phyloP scores from a whole-genome alignment of 1,140 invertebrate genomes.

The Drosophila pseudoobscura region DNA sequence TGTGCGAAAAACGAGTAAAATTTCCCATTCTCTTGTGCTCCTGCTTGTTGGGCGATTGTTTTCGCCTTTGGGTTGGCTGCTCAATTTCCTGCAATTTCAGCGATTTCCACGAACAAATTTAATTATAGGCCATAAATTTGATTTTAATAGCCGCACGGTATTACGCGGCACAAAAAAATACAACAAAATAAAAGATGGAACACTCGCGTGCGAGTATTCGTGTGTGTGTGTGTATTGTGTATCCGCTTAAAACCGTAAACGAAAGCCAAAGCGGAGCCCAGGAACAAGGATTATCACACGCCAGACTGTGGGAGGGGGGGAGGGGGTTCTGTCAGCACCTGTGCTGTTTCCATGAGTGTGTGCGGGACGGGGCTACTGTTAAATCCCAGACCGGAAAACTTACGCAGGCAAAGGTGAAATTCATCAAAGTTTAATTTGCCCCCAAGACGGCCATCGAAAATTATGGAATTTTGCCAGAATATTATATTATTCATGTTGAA shows the following conservation, averaged over 20 bases:
- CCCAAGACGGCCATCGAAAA: conserved; percentile 2
- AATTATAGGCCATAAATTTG: conserved; percentile 78
- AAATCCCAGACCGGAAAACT: conserved; percentile 1
- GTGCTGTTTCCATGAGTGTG: conserved; percentile 10
- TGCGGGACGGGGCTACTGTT: background rate
- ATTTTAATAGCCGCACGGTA: conserved; percentile 57
- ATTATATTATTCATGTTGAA: background rate
- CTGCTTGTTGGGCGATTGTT: conserved; percentile 27
- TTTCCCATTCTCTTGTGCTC: conserved; percentile 3
- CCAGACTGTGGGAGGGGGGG: conserved; percentile 4
- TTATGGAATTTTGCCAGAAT: conserved; percentile 16
- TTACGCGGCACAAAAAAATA: conserved; percentile 3
- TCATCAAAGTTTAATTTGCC: conserved; percentile 36
- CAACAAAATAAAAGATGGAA: conserved; percentile 3
- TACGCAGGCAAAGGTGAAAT: conserved; percentile 11
- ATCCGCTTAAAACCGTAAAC: too few relatives aligned
- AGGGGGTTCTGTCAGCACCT: conserved; percentile 40
- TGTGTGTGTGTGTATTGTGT: too few relatives aligned
- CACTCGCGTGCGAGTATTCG: conserved; percentile 6
- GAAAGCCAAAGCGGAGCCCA: conserved; percentile 19
- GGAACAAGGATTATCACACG: conserved; percentile 32
- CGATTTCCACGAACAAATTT: conserved; percentile 54
- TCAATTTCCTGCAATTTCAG: conserved; percentile 74
- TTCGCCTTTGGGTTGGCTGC: conserved; percentile 42
- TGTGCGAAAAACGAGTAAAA: conserved; percentile 23